Evolutionary conservation across 2,797 vertebrate genomes (phyloP), one percentile per base, ranked within the genome.

Genomic region (Silurus lanzhouensis): DNA sequence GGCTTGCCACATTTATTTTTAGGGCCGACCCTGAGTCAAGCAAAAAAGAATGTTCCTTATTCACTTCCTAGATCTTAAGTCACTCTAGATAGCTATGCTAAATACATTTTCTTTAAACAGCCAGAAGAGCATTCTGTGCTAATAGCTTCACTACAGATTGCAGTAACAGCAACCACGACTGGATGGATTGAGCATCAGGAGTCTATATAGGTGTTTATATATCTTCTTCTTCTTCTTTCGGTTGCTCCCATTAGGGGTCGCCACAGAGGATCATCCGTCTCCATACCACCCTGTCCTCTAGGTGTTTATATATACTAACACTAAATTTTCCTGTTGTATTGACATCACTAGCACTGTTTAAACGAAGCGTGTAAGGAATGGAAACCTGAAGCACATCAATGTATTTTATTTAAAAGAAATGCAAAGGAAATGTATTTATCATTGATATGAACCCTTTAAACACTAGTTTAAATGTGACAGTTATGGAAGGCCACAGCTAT

Each of bases 381-480:
- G 22, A 27, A 75, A n/a, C 15, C 6, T 22, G 57, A 44, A 78
- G 76, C 31, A 44, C 31, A 78, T 78, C 58, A 61, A 61, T 19
- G 20, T 15, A 5, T 61, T 61, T 78, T 63, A 61, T 78, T 78
- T 46, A 22, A n/a, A 61, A 44, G 2, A 44, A 44, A 78, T 22
- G 20, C 12, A 78, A 63, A 78, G 20, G 3, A 79, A 63, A 63
- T 63, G 19, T 1, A 79, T 46, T 79, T 79, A 20, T 44, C 76
- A 19, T 15, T 85, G 66, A 27, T 44, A 57, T 27, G n/a, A 46
- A 9, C 27, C 25, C 27, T 72, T 87, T 83, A 87, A 80, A 67
- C 76, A 74, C 60, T 44, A 27, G 76, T 80, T 86, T 79, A 80
- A 66, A 57, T 84, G 74, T 82, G 58, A 87, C 78, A 87, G 86